These are phyloP conservation scores for Anhinga anhinga DNA, from an alignment of 2,113 vertebrate genomes.

Conservation along the genomic window DNA sequence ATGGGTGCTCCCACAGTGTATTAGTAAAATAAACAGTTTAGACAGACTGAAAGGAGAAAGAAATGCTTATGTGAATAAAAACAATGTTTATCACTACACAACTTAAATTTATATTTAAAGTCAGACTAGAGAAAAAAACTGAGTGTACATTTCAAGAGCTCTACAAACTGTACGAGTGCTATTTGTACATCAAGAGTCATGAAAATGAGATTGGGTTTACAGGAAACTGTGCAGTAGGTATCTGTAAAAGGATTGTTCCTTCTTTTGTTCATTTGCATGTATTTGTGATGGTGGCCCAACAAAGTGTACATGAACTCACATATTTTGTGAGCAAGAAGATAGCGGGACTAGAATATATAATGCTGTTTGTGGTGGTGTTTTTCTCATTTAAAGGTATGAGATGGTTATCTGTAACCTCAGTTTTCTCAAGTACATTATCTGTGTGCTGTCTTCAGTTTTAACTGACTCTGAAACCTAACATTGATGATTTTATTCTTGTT, in stretches of 20 bases:
- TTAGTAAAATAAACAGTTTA: conserved; percentile 6
- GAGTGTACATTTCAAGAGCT: neutral
- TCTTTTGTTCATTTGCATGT: neutral
- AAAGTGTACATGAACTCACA: neutral
- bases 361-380: neutral
- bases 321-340: neutral
- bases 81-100: neutral
- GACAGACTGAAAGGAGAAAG: neutral
- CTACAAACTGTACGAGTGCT: neutral
- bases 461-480: neutral
- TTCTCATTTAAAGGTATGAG: neutral
- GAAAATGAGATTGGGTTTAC: neutral
- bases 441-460: neutral
- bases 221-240: neutral
- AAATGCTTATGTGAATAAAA: neutral
- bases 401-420: neutral
- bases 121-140: neutral
- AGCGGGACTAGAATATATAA: neutral
- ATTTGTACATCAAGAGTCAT: neutral
- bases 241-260: neutral
- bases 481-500: neutral
- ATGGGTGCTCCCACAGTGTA: neutral
- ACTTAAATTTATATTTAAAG: neutral
- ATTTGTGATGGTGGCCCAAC: neutral
- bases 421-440: neutral